These are phyloP conservation scores for Trogon surrucura DNA, from an alignment of 2,113 vertebrate genomes.

Conservation along the genomic window DNA sequence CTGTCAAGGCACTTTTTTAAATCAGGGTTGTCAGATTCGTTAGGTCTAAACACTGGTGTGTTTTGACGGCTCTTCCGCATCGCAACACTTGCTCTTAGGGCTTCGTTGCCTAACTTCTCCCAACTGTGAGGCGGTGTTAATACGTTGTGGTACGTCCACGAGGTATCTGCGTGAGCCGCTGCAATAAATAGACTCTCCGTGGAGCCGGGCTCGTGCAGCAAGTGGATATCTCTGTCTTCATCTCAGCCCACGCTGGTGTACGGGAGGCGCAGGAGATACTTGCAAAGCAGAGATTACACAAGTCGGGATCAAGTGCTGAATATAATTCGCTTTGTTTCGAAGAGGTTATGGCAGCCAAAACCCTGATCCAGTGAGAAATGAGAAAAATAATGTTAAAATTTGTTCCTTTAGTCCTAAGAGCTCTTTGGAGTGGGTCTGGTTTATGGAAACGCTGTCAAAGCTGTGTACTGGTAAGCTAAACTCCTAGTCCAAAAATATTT, in stretches of 20 bases:
- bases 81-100: conserved; percentile 22
- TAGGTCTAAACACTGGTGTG: conserved; percentile 44
- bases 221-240: not conserved
- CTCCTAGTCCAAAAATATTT: not conserved
- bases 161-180: not conserved
- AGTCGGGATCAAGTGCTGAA: not conserved
- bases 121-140: not conserved
- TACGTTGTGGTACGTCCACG: not conserved
- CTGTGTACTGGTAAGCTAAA: not conserved
- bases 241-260: accelerated
- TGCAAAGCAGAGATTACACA: not conserved
- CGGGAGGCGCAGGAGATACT: not conserved
- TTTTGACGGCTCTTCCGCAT: conserved; percentile 31
- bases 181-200: not conserved
- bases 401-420: not conserved
- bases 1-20: conserved; percentile 60
- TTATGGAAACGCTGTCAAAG: not conserved
- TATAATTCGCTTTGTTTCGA: not conserved
- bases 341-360: not conserved
- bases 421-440: not conserved
- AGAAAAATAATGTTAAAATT: not conserved
- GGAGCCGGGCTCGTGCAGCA: not conserved
- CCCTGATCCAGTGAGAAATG: not conserved
- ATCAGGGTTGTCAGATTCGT: conserved; percentile 15
- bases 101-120: not conserved